A percentile compares a stretch with the other conserved stretches of the same genome.
These are phyloP conservation scores for Dinomys branickii DNA, from an alignment of 2,113 vertebrate genomes.

Conservation along the genomic window DNA sequence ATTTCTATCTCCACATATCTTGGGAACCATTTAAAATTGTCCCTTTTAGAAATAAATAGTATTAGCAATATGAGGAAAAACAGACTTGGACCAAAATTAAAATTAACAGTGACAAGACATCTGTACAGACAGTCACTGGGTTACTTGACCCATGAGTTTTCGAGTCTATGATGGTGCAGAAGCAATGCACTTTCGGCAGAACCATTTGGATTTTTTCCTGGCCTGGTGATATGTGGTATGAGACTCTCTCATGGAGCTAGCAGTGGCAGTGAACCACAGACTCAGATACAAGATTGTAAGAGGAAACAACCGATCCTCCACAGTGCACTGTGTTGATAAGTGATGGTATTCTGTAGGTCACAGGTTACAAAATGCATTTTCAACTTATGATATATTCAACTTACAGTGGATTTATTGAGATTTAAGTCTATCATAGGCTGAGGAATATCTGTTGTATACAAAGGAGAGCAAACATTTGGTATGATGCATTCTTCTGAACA, in stretches of 20 bases:
- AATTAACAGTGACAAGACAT: background rate
- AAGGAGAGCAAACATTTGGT: background rate
- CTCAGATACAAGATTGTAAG: background rate
- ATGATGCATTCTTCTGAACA: background rate
- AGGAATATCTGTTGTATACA: background rate
- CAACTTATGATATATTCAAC: background rate
- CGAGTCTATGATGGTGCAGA: background rate
- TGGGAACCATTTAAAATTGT: background rate
- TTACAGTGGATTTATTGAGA: background rate
- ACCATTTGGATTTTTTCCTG: background rate
- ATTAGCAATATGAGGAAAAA: background rate
- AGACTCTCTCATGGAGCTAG: no score
- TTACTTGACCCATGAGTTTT: background rate
- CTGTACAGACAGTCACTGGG: background rate
- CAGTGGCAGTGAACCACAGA: background rate
- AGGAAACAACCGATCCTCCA: background rate
- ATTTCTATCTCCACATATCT: background rate
- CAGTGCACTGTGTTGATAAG: background rate
- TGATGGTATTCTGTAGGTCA: background rate
- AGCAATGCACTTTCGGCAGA: background rate
- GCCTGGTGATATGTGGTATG: background rate
- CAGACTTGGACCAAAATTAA: background rate
- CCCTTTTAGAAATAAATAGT: background rate
- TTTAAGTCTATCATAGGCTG: background rate
- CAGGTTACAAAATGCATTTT: background rate